These are phyloP conservation scores for Cephus pygmeus DNA, from an alignment of 2,888 invertebrate genomes.

Conservation along the genomic window DNA sequence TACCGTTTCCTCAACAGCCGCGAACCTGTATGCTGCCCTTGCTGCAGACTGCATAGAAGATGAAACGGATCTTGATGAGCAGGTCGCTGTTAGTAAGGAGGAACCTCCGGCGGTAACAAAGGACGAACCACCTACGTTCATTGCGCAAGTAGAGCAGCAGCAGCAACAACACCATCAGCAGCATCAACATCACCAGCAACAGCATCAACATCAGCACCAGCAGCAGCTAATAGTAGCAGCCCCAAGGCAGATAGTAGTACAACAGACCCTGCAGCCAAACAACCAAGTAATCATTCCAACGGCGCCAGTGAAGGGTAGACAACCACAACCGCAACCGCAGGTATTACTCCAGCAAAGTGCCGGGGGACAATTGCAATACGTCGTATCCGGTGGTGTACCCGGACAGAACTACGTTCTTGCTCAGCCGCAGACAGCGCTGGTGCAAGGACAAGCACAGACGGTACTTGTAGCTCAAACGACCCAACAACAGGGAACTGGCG, in stretches of 20 bases:
- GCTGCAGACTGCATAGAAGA: slow-evolving; percentile 88
- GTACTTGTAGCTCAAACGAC: slow-evolving; percentile 76
- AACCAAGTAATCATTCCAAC: slow-evolving; percentile 58
- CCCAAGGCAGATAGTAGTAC: slow-evolving; percentile 70
- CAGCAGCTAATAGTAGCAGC: slow-evolving; percentile 60
- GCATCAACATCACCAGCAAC: slow-evolving; percentile 51
- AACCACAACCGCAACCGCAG: slow-evolving; percentile 52
- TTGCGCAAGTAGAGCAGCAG: slow-evolving; percentile 35
- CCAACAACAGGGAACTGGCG: slow-evolving; percentile 74
- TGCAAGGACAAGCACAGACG: slow-evolving; percentile 73
- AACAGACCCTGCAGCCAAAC: slow-evolving; percentile 54
- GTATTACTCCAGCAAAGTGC: slow-evolving; percentile 59
- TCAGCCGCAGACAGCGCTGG: slow-evolving; percentile 73
- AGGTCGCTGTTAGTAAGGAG: slow-evolving; percentile 42
- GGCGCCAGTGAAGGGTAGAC: slow-evolving; percentile 48
- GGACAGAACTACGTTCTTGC: slow-evolving; percentile 76
- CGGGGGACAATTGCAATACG: slow-evolving; percentile 69
- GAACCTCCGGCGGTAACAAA: slow-evolving; percentile 38
- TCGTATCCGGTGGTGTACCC: slow-evolving; percentile 67
- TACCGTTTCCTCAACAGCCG: slow-evolving; percentile 83
- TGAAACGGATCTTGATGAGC: slow-evolving; percentile 72
- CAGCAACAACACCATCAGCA: slow-evolving; percentile 64
- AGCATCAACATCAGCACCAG: slow-evolving; percentile 58
- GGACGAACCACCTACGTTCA: slow-evolving; percentile 33
- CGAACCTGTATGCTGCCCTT: slow-evolving; percentile 85